A percentile compares a stretch with the other conserved stretches of the same genome.
Conservation (phyloP, 30 jellyfish, hydroid and myxozoan genomes). For the Pseudorhiza aurosa region DNA sequence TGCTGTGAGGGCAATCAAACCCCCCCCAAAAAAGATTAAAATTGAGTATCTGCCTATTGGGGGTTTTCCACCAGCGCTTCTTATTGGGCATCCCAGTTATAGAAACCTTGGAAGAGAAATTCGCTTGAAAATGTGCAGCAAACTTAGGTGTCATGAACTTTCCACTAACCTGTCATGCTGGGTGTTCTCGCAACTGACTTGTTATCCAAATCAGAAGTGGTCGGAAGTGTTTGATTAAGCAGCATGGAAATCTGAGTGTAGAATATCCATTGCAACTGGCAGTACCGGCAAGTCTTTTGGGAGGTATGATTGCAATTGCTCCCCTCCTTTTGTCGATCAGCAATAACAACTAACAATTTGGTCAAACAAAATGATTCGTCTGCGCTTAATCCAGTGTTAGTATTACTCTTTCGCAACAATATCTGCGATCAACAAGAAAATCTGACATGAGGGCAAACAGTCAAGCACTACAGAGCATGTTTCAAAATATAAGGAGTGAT, state of each 20-base stretch:
- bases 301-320: slow-evolving; percentile 58
- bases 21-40: too few relatives aligned
- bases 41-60: too few relatives aligned
- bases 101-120: too few relatives aligned
- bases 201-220: slow-evolving; percentile 24
- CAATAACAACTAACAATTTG: slow-evolving; percentile 47
- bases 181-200: neutral
- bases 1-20: too few relatives aligned
- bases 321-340: slow-evolving; percentile 67
- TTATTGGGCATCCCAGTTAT: too few relatives aligned
- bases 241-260: slow-evolving; percentile 74
- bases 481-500: too few relatives aligned
- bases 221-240: slow-evolving; percentile 58
- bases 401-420: slow-evolving; percentile 27
- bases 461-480: neutral
- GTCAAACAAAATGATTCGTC: slow-evolving; percentile 57
- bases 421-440: slow-evolving; percentile 12
- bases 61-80: too few relatives aligned
- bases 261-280: slow-evolving; percentile 71
- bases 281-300: slow-evolving; percentile 62
- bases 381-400: neutral
- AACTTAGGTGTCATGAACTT: too few relatives aligned
- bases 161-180: slow-evolving; percentile 28
- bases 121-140: too few relatives aligned
- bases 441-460: neutral